Evolutionary conservation across 1,140 invertebrate species (phyloP).

Genomic region (Cherax destructor): DNA sequence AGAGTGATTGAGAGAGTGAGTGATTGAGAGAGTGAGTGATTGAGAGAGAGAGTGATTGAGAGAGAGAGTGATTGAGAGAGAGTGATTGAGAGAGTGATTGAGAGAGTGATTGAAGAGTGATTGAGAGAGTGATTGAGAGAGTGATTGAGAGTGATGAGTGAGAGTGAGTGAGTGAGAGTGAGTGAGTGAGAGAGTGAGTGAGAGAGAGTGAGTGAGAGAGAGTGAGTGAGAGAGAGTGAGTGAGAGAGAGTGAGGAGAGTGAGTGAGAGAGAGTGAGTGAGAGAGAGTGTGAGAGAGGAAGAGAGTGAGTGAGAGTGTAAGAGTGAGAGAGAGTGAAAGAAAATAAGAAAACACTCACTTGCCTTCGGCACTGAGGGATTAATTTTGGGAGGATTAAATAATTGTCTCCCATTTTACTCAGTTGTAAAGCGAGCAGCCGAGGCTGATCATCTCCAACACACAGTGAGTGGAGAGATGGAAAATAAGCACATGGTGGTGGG

Average conservation of each 20-base stretch:
- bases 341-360: background rate
- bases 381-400: background rate
- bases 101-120: too few relatives aligned
- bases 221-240: slow-evolving; percentile 2
- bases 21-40: slow-evolving; percentile 10
- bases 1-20: slow-evolving; percentile 20
- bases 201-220: slow-evolving; percentile 32
- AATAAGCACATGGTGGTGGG: background rate
- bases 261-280: slow-evolving; percentile 1
- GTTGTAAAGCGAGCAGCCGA: background rate
- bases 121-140: slow-evolving; percentile 7
- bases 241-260: background rate
- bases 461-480: background rate
- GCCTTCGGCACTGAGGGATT: background rate
- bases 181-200: slow-evolving; percentile 28
- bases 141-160: slow-evolving; percentile 24
- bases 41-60: too few relatives aligned
- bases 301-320: background rate
- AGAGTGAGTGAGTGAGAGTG: slow-evolving; percentile 23
- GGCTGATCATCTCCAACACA: background rate
- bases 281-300: slow-evolving; percentile 28
- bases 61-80: too few relatives aligned
- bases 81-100: too few relatives aligned
- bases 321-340: background rate
- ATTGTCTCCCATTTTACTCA: background rate